Percentiles rank a stretch among this genome's conserved stretches.
Conservation (phyloP, 2,113 vertebrate species). For the Andinoacara biseriatus region DNA sequence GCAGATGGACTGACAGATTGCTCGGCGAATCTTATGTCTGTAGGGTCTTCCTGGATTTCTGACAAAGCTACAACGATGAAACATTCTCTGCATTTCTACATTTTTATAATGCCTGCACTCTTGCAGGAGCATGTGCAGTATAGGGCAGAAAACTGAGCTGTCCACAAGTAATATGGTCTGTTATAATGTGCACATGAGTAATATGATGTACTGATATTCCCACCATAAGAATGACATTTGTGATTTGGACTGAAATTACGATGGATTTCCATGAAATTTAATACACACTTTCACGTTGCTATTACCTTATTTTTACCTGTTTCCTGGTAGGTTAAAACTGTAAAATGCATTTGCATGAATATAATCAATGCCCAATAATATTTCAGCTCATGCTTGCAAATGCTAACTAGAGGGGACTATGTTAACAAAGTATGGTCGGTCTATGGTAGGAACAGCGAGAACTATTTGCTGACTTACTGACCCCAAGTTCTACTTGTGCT, state of each 20-base stretch:
- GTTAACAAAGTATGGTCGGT: neutral
- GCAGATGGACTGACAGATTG: neutral
- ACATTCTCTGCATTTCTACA: neutral
- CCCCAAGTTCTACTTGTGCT: slow-evolving; percentile 30
- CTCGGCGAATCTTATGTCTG: no score
- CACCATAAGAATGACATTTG: neutral
- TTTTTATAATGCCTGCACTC: neutral
- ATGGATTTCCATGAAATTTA: neutral
- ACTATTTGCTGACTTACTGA: slow-evolving; percentile 30
- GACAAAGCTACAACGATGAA: neutral
- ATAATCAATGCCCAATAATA: neutral
- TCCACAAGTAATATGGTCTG: neutral
- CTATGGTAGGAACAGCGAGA: neutral
- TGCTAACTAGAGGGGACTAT: neutral
- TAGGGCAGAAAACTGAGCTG: neutral
- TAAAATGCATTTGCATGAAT: neutral
- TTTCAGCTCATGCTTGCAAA: neutral
- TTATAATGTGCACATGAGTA: neutral
- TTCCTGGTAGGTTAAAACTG: neutral
- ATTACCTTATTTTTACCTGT: neutral
- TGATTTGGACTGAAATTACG: neutral
- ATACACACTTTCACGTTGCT: neutral
- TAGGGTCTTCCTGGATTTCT: neutral
- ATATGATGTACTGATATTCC: neutral
- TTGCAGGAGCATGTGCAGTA: neutral